Conservation (phyloP, 2,888 invertebrate genomes). For the Agriopis marginaria region DNA sequence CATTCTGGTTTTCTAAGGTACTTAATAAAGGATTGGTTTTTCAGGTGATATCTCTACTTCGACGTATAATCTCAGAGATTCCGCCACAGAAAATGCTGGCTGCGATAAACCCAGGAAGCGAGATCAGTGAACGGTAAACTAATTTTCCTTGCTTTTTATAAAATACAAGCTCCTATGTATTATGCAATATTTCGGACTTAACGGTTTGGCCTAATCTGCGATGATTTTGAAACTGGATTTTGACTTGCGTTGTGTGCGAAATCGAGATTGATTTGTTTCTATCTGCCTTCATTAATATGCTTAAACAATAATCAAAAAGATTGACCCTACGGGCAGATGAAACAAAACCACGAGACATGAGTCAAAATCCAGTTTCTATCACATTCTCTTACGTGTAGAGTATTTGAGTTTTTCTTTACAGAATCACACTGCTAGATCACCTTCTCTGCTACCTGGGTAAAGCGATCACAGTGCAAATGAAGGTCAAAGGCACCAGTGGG, state of each 20-base stretch:
- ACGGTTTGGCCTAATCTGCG: neutral
- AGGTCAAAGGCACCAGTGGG: constrained; percentile 82
- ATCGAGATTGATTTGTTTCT: no score
- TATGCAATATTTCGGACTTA: neutral
- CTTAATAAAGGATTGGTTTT: constrained; percentile 34
- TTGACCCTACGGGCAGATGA: no score
- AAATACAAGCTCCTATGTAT: neutral
- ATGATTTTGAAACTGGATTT: no score
- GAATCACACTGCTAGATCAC: constrained; percentile 90
- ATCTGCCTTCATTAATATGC: no score
- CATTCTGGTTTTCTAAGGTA: neutral
- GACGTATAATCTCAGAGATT: constrained; percentile 96
- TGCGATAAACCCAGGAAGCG: constrained; percentile 87
- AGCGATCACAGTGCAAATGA: constrained; percentile 95
- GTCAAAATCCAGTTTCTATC: no score
- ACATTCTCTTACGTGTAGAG: neutral
- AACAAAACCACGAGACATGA: no score
- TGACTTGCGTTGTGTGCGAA: no score
- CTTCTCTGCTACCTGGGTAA: constrained; percentile 96
- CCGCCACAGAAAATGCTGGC: constrained; percentile 93
- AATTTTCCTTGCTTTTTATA: neutral
- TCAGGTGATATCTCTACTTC: constrained; percentile 93
- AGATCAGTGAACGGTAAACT: constrained; percentile 62
- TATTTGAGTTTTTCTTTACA: neutral
- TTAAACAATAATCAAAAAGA: no score